These are phyloP conservation scores for Nemoura dubitans DNA, from an alignment of 2,888 invertebrate genomes.

Conservation along the genomic window DNA sequence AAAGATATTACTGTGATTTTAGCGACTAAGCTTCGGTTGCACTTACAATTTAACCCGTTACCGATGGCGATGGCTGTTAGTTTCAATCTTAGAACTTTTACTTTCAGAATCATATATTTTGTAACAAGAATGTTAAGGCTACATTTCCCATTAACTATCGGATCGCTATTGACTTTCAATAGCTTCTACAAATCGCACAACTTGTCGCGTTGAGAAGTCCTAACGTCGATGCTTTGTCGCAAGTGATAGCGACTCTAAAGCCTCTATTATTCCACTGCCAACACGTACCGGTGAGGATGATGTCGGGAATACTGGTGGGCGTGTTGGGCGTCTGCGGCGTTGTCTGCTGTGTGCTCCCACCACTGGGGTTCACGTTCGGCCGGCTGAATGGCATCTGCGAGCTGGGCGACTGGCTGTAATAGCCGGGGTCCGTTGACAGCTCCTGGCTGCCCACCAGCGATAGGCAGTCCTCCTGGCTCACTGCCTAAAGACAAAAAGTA, in stretches of 20 bases:
- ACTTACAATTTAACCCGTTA: too few relatives aligned
- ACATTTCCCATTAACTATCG: too few relatives aligned
- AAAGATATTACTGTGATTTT: too few relatives aligned
- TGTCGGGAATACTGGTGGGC: slow-evolving; percentile 82
- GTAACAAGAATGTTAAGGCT: too few relatives aligned
- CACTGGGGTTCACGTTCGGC: slow-evolving; percentile 60
- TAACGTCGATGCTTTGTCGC: too few relatives aligned
- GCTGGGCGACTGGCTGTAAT: slow-evolving; percentile 69
- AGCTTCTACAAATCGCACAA: too few relatives aligned
- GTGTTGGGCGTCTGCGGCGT: slow-evolving; percentile 76
- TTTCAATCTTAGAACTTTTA: too few relatives aligned
- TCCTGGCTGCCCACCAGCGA: slow-evolving; percentile 61
- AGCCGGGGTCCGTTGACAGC: slow-evolving; percentile 65
- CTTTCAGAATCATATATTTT: too few relatives aligned
- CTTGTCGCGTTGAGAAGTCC: too few relatives aligned
- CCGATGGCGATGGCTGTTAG: too few relatives aligned
- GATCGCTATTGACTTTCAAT: too few relatives aligned
- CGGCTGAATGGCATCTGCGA: slow-evolving; percentile 62
- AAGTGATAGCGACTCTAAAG: background rate
- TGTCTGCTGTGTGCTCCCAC: slow-evolving; percentile 55
- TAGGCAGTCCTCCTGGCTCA: slow-evolving; percentile 51
- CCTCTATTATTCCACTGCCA: background rate
- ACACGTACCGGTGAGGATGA: slow-evolving; percentile 78
- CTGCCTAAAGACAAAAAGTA: slow-evolving; percentile 50
- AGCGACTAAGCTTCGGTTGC: too few relatives aligned